phyloP scores from a whole-genome alignment of 2,797 vertebrate species.

The Psittacula derbiana region DNA sequence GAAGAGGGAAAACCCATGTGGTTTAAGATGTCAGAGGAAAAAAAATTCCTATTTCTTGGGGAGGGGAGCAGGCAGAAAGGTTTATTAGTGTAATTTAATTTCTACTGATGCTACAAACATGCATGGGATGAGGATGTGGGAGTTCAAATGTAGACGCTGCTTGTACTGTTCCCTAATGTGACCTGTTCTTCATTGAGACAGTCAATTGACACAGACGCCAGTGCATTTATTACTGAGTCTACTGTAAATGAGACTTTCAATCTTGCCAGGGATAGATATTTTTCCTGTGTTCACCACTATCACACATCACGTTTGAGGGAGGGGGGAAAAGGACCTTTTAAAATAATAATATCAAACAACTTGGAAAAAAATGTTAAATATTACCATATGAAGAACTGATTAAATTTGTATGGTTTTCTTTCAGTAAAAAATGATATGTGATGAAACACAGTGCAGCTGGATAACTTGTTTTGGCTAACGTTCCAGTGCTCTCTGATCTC shows the following conservation, averaged over 20 bases:
- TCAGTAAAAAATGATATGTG: slow-evolving; percentile 78
- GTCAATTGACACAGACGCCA: slow-evolving; percentile 74
- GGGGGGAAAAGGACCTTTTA: slow-evolving; percentile 64
- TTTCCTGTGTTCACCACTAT: slow-evolving; percentile 72
- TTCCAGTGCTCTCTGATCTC: slow-evolving; percentile 60
- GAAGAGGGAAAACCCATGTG: slow-evolving; percentile 7
- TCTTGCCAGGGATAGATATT: slow-evolving; percentile 71
- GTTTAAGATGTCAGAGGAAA: slow-evolving; percentile 24
- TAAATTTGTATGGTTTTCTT: slow-evolving; percentile 82
- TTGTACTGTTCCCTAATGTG: slow-evolving; percentile 37
- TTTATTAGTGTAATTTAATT: slow-evolving; percentile 56
- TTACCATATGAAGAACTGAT: slow-evolving; percentile 81
- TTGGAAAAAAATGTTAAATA: slow-evolving; percentile 77
- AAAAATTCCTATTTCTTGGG: neutral
- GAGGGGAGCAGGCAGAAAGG: slow-evolving; percentile 31
- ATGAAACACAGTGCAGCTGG: slow-evolving; percentile 74
- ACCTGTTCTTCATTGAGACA: slow-evolving; percentile 75
- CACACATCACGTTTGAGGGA: slow-evolving; percentile 62
- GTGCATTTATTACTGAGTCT: slow-evolving; percentile 75
- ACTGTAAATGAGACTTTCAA: slow-evolving; percentile 72
- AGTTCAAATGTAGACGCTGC: slow-evolving; percentile 25
- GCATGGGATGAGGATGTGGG: slow-evolving; percentile 25
- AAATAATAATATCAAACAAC: slow-evolving; percentile 82
- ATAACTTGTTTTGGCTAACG: slow-evolving; percentile 64
- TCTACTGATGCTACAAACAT: slow-evolving; percentile 48